phyloP scores from a whole-genome alignment of 2,113 vertebrate genomes.

The Sylvietta virens region DNA sequence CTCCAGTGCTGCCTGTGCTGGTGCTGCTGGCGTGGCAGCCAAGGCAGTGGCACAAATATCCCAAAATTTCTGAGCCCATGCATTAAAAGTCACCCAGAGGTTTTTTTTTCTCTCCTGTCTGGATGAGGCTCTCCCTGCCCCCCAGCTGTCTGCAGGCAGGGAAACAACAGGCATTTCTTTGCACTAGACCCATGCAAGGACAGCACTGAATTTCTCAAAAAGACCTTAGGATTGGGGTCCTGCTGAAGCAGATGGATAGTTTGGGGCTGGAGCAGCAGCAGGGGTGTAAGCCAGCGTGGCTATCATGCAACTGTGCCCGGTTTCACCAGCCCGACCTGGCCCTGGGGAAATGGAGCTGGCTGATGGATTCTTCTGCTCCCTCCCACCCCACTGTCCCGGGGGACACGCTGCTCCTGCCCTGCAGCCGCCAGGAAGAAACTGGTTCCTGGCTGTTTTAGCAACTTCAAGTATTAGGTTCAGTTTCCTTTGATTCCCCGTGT shows the following conservation, averaged over 20 bases:
- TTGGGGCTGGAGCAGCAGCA: background rate
- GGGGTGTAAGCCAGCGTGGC: background rate
- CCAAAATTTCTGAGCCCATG: background rate
- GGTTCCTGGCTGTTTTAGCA: background rate
- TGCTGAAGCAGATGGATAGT: background rate
- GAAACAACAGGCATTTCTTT: background rate
- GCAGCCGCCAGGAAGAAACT: background rate
- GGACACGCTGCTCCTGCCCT: background rate
- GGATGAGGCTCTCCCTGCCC: background rate
- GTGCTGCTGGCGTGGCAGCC: background rate
- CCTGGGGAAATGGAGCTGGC: background rate
- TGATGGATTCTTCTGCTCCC: background rate
- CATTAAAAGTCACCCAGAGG: background rate
- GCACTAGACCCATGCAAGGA: background rate
- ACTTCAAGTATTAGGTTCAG: background rate
- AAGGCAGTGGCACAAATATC: background rate
- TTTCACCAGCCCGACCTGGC: background rate
- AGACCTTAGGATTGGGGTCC: background rate
- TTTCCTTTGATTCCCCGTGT: background rate
- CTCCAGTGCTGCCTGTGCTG: background rate
- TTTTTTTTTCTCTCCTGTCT: background rate
- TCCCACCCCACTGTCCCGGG: fast-evolving
- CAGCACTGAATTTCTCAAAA: background rate
- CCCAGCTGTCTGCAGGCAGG: background rate
- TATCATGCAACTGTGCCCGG: background rate